Conservation (phyloP, 2,888 invertebrate species). For the Allacma fusca region DNA sequence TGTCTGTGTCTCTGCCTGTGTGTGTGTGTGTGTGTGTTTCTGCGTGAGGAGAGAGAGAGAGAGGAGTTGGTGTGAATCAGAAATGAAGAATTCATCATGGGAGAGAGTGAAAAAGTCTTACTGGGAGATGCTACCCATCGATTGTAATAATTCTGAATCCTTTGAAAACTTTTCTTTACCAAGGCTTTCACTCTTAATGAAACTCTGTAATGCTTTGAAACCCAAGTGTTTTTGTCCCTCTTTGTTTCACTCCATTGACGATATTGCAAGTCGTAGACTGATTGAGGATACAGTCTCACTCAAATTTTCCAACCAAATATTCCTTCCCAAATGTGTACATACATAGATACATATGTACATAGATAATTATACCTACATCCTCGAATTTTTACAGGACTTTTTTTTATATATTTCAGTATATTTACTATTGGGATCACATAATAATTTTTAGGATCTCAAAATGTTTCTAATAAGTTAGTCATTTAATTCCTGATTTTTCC, state of each 20-base stretch:
- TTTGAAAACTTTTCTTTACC: background rate
- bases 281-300: too few relatives aligned
- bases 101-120: background rate
- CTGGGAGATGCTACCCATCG: background rate
- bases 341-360: too few relatives aligned
- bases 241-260: background rate
- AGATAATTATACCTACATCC: too few relatives aligned
- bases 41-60: background rate
- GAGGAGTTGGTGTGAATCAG: slow-evolving; percentile 12
- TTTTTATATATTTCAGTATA: too few relatives aligned
- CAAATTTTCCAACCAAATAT: too few relatives aligned
- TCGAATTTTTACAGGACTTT: too few relatives aligned
- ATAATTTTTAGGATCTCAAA: too few relatives aligned
- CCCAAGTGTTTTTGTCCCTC: background rate
- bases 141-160: background rate
- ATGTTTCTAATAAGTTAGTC: too few relatives aligned
- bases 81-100: slow-evolving; percentile 8
- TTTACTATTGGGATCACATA: too few relatives aligned
- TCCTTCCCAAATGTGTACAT: too few relatives aligned
- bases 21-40: background rate
- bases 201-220: background rate
- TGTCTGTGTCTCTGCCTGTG: background rate
- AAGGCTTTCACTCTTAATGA: slow-evolving; percentile 7
- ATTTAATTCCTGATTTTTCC: too few relatives aligned
- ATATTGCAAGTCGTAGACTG: too few relatives aligned